Percentiles rank a stretch among this genome's conserved stretches.
phyloP scores from a whole-genome alignment of 1,140 invertebrate species.

The Brachionus calyciflorus region DNA sequence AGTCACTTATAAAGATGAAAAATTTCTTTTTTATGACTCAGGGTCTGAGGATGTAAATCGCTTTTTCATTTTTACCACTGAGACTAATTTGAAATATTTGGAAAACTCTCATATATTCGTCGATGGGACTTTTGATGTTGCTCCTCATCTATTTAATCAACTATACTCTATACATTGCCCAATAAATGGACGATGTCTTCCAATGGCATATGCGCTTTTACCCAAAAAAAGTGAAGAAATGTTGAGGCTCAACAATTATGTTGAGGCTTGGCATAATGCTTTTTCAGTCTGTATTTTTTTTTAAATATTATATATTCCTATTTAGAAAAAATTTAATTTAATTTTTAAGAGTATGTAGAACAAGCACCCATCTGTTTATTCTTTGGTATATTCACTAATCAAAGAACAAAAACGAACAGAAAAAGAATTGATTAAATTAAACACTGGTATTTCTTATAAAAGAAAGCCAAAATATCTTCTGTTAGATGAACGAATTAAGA shows the following conservation, averaged over 20 bases:
- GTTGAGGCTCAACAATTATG: too few relatives aligned
- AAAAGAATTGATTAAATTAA: not conserved
- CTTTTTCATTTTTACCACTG: conserved; percentile 3
- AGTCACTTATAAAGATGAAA: not conserved
- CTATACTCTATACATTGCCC: too few relatives aligned
- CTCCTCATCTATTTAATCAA: too few relatives aligned
- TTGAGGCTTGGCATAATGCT: too few relatives aligned
- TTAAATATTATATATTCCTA: too few relatives aligned
- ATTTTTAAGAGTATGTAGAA: not conserved
- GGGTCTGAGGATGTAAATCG: not conserved
- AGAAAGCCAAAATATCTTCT: conserved; percentile 1
- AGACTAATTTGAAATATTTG: not conserved
- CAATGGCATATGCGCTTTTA: too few relatives aligned
- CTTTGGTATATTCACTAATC: not conserved
- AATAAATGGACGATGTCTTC: too few relatives aligned
- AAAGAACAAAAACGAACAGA: not conserved
- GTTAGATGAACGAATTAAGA: not conserved
- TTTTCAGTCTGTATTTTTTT: too few relatives aligned
- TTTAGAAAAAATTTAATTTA: too few relatives aligned
- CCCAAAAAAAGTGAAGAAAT: too few relatives aligned
- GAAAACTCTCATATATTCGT: not conserved
- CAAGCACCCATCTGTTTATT: not conserved
- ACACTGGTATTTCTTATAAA: conserved; percentile 6
- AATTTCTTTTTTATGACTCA: conserved; percentile 9
- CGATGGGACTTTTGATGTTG: not conserved